Conservation (phyloP, 2,888 invertebrate species). For the Mythimna ferrago region DNA sequence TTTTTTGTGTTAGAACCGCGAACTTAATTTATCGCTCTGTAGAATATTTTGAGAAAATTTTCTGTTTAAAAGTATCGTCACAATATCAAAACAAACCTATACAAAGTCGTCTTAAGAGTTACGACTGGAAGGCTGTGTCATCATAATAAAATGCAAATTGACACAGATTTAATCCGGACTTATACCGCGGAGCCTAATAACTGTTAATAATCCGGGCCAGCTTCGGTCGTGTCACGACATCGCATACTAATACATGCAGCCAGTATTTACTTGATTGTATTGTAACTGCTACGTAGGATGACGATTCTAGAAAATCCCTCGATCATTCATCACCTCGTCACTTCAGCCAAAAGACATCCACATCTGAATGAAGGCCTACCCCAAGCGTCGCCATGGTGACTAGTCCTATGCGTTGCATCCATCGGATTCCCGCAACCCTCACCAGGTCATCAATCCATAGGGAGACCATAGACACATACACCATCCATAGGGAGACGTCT, state of each 20-base stretch:
- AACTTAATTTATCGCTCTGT: constrained; percentile 77
- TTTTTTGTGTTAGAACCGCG: constrained; percentile 72
- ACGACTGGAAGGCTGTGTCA: constrained; percentile 81
- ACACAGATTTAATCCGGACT: constrained; percentile 87
- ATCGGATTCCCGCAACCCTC: no score
- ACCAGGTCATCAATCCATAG: no score
- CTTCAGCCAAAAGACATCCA: no score
- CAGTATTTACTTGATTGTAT: constrained; percentile 28
- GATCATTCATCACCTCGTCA: no score
- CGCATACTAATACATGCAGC: constrained; percentile 37
- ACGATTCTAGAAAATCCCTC: background rate
- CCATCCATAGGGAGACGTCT: no score
- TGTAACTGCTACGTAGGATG: background rate
- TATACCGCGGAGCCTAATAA: constrained; percentile 85
- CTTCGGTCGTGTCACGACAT: constrained; percentile 55
- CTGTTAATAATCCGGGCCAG: constrained; percentile 82
- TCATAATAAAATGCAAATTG: constrained; percentile 89
- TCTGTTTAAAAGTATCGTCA: constrained; percentile 32
- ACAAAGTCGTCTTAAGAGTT: constrained; percentile 83
- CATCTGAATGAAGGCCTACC: no score
- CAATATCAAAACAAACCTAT: constrained; percentile 75
- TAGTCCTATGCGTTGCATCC: no score
- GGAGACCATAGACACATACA: no score
- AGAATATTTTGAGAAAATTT: constrained; percentile 66
- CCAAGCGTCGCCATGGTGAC: no score